Percentiles rank a stretch among this genome's conserved stretches.
phyloP scores from a whole-genome alignment of 2,888 invertebrate genomes.

The Gymnosoma rotundatum region DNA sequence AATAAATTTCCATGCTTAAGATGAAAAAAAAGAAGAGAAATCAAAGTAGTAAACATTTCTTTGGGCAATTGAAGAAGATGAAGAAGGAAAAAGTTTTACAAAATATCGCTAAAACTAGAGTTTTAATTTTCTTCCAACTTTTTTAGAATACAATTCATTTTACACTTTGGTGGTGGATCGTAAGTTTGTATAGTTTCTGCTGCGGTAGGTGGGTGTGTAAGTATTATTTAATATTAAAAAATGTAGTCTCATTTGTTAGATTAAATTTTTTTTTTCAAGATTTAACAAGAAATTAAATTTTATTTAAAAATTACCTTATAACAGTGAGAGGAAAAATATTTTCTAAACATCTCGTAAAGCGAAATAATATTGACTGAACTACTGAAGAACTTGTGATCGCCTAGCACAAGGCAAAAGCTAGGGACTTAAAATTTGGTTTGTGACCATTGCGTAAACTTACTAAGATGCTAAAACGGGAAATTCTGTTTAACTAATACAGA shows the following conservation, averaged over 20 bases:
- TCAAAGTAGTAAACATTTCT: constrained; percentile 45
- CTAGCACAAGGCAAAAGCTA: too few relatives aligned
- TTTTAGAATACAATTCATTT: constrained; percentile 28
- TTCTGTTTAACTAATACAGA: too few relatives aligned
- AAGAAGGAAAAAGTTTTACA: constrained; percentile 47
- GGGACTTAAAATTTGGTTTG: too few relatives aligned
- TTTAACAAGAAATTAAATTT: background rate
- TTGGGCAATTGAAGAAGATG: constrained; percentile 42
- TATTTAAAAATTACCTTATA: background rate
- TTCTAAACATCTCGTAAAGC: too few relatives aligned
- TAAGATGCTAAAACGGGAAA: too few relatives aligned
- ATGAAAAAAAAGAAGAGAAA: background rate
- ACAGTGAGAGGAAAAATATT: too few relatives aligned
- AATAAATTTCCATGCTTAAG: constrained; percentile 56
- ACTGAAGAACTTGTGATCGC: too few relatives aligned
- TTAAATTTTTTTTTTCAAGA: constrained; percentile 5
- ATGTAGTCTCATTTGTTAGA: constrained; percentile 2
- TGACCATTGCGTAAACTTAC: too few relatives aligned
- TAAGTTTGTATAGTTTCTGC: constrained; percentile 27
- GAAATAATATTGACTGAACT: too few relatives aligned
- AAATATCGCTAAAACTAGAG: constrained; percentile 55
- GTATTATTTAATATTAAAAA: constrained; percentile 42
- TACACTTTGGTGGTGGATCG: constrained; percentile 29
- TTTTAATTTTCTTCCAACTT: constrained; percentile 38
- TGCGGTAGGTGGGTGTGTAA: constrained; percentile 31